A percentile compares a stretch with the other conserved stretches of the same genome.
Evolutionary conservation across 2,888 invertebrate species (phyloP).

Genomic region (Platynereis dumerilii): DNA sequence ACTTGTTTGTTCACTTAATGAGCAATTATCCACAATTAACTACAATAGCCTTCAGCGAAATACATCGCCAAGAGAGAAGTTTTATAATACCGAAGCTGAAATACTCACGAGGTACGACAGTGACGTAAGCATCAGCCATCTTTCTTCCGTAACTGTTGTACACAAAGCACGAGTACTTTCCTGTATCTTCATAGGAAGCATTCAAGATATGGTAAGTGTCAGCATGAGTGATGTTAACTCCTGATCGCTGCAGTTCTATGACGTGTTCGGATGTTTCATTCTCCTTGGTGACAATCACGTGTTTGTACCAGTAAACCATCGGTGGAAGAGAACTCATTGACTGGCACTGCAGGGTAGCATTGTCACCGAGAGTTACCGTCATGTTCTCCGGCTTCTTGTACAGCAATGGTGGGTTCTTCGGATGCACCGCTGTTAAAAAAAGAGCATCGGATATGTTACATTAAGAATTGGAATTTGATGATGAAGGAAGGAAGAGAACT

Average conservation of each 20-base stretch:
- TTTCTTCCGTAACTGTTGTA: slow-evolving; percentile 81
- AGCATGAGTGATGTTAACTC: not conserved
- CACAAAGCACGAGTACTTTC: slow-evolving; percentile 85
- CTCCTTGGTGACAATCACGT: slow-evolving; percentile 54
- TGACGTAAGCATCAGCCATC: no score
- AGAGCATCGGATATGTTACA: no score
- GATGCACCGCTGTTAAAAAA: slow-evolving; percentile 1
- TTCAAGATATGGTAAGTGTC: slow-evolving; percentile 73
- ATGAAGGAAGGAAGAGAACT: no score
- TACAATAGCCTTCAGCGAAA: no score
- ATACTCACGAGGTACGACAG: no score
- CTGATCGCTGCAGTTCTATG: not conserved
- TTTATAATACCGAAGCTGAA: no score
- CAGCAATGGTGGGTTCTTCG: slow-evolving; percentile 75
- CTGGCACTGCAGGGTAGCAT: slow-evolving; percentile 78
- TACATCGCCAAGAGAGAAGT: no score
- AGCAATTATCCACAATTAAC: no score
- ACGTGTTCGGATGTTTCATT: no score
- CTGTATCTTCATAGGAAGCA: slow-evolving; percentile 81
- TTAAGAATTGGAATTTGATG: no score
- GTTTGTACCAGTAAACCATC: slow-evolving; percentile 79
- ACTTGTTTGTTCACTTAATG: no score
- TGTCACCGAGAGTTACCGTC: slow-evolving; percentile 77
- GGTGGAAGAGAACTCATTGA: slow-evolving; percentile 86
- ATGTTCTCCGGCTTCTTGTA: slow-evolving; percentile 75